A percentile compares a stretch with the other conserved stretches of the same genome.
Conservation (phyloP, 2,888 invertebrate species). For the Barypeithes pellucidus region DNA sequence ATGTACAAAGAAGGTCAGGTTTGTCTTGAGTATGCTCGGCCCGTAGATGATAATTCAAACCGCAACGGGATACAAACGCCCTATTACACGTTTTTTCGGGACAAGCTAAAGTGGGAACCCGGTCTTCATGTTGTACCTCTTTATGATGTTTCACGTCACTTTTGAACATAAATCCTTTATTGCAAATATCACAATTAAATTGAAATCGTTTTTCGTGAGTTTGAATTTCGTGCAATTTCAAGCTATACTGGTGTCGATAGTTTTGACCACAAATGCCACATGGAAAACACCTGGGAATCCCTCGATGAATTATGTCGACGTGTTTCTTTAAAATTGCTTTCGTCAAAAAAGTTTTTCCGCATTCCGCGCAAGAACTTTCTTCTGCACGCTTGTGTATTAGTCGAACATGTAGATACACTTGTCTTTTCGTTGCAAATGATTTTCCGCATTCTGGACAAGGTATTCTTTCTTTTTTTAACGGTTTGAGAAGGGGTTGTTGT, state of each 20-base stretch:
- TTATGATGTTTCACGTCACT: neutral
- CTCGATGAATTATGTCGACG: neutral
- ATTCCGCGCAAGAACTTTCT: conserved; percentile 6
- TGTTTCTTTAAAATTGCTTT: neutral
- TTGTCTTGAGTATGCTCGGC: conserved; percentile 17
- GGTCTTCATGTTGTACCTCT: neutral
- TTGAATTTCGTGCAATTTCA: too few relatives aligned
- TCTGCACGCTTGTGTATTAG: too few relatives aligned
- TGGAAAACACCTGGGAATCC: too few relatives aligned
- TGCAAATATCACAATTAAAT: neutral
- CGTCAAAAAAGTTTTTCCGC: neutral
- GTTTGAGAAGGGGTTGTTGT: too few relatives aligned
- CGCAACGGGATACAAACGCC: conserved; percentile 2
- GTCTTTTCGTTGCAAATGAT: too few relatives aligned
- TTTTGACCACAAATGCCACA: too few relatives aligned
- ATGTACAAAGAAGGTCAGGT: conserved; percentile 3
- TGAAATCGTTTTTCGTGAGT: too few relatives aligned
- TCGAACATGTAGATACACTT: too few relatives aligned
- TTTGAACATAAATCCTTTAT: neutral
- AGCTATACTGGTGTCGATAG: too few relatives aligned
- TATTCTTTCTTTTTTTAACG: too few relatives aligned
- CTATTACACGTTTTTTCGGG: conserved; percentile 18
- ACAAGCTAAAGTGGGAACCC: conserved; percentile 2
- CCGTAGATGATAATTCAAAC: conserved; percentile 13
- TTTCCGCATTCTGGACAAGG: neutral